Evolutionary conservation across 2,888 invertebrate genomes (phyloP).

Genomic region (Pachycephus smyrnensis): DNA sequence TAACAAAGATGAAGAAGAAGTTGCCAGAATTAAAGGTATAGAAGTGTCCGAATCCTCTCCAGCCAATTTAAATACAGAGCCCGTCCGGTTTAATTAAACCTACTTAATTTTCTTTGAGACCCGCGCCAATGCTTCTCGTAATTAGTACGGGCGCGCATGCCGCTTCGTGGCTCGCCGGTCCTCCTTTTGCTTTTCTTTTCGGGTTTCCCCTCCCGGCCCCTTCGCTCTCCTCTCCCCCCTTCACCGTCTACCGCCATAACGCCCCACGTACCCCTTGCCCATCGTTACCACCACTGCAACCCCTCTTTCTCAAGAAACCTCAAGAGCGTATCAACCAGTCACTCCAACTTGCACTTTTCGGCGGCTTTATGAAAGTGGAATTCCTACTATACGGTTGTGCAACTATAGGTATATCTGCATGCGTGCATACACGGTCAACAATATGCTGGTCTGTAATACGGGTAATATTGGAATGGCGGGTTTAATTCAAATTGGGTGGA

Average conservation of each 20-base stretch:
- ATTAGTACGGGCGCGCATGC: slow-evolving; percentile 60
- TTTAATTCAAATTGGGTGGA: too few relatives aligned
- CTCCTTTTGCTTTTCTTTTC: slow-evolving; percentile 46
- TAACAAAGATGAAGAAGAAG: too few relatives aligned
- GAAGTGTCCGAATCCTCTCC: slow-evolving; percentile 25
- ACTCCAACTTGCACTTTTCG: slow-evolving; percentile 30
- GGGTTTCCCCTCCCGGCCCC: slow-evolving; percentile 18
- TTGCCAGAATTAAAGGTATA: not conserved
- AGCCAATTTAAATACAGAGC: slow-evolving; percentile 56
- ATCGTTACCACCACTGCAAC: not conserved
- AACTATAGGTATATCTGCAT: not conserved
- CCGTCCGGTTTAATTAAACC: slow-evolving; percentile 57
- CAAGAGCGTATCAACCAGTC: slow-evolving; percentile 28
- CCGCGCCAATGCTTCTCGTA: slow-evolving; percentile 53
- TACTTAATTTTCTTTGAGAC: slow-evolving; percentile 57
- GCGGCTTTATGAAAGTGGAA: slow-evolving; percentile 16
- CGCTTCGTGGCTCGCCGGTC: slow-evolving; percentile 32
- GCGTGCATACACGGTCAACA: too few relatives aligned
- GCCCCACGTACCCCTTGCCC: not conserved
- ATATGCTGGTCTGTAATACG: too few relatives aligned
- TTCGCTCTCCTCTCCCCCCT: not conserved
- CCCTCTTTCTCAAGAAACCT: slow-evolving; percentile 14
- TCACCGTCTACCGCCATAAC: slow-evolving; percentile 16
- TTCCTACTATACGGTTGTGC: slow-evolving; percentile 7
- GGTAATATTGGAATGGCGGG: too few relatives aligned